Percentiles rank a stretch among this genome's conserved stretches.
Evolutionary conservation across 2,113 vertebrate genomes (phyloP).

Genomic region (Periophthalmodon schlosseri): DNA sequence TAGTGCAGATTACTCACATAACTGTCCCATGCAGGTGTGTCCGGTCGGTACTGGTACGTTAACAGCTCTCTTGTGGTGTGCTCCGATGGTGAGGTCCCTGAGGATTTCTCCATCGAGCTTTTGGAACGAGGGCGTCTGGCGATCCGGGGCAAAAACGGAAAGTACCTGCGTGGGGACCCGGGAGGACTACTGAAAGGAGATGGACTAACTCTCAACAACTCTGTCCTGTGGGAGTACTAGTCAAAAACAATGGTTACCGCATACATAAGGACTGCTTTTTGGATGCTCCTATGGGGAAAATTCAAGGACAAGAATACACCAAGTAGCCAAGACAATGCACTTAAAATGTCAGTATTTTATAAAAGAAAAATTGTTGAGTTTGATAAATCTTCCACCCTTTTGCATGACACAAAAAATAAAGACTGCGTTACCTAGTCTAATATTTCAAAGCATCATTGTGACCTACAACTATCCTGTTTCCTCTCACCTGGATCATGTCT

Average conservation of each 20-base stretch:
- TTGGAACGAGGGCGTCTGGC: conserved; percentile 86
- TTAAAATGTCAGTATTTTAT: conserved; percentile 17
- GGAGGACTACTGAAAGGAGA: conserved; percentile 91
- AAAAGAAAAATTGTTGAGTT: conserved; percentile 11
- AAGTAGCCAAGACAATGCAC: conserved; percentile 21
- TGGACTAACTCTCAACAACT: conserved; percentile 76
- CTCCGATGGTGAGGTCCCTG: conserved; percentile 86
- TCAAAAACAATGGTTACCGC: conserved; percentile 9
- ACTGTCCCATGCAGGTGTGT: conserved; percentile 74
- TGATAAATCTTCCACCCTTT: background rate
- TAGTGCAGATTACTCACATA: background rate
- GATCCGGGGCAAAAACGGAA: conserved; percentile 86
- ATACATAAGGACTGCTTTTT: background rate
- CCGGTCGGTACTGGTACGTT: conserved; percentile 89
- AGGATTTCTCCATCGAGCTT: conserved; percentile 92
- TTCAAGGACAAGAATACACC: background rate
- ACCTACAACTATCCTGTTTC: background rate
- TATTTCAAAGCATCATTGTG: conserved; percentile 11
- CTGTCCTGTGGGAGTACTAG: conserved; percentile 95
- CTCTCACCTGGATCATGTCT: background rate
- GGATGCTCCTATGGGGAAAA: background rate
- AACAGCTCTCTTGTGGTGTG: conserved; percentile 86
- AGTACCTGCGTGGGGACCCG: conserved; percentile 89
- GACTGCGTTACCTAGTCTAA: background rate
- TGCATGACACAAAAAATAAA: conserved; percentile 12